Conservation (phyloP, 2,113 vertebrate genomes). For the Tragelaphus buxtoni region DNA sequence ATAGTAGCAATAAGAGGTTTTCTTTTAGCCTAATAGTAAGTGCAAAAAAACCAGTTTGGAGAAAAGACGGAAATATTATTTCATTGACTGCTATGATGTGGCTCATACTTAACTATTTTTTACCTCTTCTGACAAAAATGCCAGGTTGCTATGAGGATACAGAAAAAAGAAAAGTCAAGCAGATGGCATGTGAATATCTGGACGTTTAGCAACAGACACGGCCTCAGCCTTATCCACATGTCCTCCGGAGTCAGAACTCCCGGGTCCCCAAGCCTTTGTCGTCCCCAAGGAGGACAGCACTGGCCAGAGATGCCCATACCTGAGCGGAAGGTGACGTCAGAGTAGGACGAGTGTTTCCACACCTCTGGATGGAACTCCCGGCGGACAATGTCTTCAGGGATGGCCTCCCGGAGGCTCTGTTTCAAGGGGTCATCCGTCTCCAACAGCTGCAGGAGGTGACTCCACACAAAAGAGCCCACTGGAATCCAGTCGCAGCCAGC, state of each 20-base stretch:
- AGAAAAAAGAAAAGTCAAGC: not conserved
- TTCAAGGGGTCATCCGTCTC: constrained; percentile 89
- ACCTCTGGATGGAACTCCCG: constrained; percentile 86
- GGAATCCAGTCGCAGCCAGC: not conserved
- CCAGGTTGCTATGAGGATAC: not conserved
- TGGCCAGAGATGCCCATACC: constrained; percentile 71
- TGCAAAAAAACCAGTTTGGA: not conserved
- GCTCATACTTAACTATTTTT: not conserved
- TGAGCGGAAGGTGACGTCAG: constrained; percentile 83
- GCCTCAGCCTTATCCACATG: not conserved
- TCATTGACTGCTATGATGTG: not conserved
- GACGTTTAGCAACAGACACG: not conserved
- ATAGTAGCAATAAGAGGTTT: not conserved
- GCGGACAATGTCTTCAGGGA: constrained; percentile 88
- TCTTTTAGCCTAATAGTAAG: not conserved
- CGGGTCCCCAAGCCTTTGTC: not conserved
- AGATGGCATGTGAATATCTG: not conserved
- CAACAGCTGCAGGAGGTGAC: constrained; percentile 87
- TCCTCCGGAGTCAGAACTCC: not conserved
- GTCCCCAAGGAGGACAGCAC: not conserved
- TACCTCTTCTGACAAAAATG: not conserved
- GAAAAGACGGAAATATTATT: not conserved
- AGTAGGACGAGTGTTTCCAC: constrained; percentile 90
- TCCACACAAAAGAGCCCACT: constrained; percentile 94
- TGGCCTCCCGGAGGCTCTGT: constrained; percentile 78